Conservation (phyloP, 2,888 invertebrate genomes). For the Blastobasis lacticolella region DNA sequence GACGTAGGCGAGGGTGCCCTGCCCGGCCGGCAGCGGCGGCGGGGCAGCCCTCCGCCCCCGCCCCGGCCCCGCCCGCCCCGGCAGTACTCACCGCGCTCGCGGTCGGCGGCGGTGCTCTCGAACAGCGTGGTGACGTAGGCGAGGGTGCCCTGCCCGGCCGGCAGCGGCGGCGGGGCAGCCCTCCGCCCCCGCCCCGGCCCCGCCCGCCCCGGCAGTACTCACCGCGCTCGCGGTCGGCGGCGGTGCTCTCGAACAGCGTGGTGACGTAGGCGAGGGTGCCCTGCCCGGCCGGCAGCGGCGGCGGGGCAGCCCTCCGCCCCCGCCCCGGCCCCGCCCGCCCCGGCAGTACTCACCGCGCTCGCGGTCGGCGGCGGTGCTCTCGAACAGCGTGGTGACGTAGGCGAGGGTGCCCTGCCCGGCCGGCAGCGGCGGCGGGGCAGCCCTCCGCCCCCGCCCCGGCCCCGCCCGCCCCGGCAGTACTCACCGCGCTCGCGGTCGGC, state of each 20-base stretch:
- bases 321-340: no score
- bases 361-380: no score
- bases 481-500: slow-evolving; percentile 38
- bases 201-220: no score
- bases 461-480: no score
- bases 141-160: slow-evolving; percentile 55
- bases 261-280: slow-evolving; percentile 76
- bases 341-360: slow-evolving; percentile 39
- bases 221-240: slow-evolving; percentile 42
- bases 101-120: no score
- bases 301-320: no score
- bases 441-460: no score
- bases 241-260: slow-evolving; percentile 73
- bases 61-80: no score
- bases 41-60: no score
- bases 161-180: slow-evolving; percentile 26
- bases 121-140: slow-evolving; percentile 76
- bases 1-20: slow-evolving; percentile 74
- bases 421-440: slow-evolving; percentile 24
- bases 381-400: slow-evolving; percentile 76
- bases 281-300: slow-evolving; percentile 27
- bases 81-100: slow-evolving; percentile 36
- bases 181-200: no score
- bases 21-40: slow-evolving; percentile 27
- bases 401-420: slow-evolving; percentile 62